Base-by-base conservation (phyloP, 2,888 invertebrate species). In the Hetaerina titia region DNA sequence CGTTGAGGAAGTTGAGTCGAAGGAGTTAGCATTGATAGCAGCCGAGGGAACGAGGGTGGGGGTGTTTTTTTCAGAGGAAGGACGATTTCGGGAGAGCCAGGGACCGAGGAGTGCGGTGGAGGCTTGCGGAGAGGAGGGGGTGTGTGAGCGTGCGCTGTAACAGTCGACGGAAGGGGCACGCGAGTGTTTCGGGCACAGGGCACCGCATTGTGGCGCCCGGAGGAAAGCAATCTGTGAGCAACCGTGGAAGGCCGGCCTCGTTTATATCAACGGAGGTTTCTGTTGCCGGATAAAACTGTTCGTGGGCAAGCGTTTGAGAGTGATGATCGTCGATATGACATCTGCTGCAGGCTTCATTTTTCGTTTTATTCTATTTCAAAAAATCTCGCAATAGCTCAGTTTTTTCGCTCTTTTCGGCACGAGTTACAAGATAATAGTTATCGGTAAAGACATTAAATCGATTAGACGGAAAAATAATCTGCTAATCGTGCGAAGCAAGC, bases 131-230 rank as follows among this genome's bases (percentile, higher is more conserved):
- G 69, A 17, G 31, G 13, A 45, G 64, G 45, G 64, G 90, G 31
- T 15, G 25, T 31, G 19, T 1, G 64, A 22, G 31, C 45, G 19
- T 22, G 57, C 15, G 88, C 17, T 88, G 45, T 19, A 88, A 15
- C 6, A 45, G 88, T 13, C 45, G 58, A 64, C 56, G 88, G 45
- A 17, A 11, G 45, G 90, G 31, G 19, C 45, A 11, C 90, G 45
- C 90, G 45, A 90, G 90, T 63, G 90, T 90, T 63, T 90, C 60
- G 60, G 64, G 90, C 90, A 90, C 64, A 90, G 90, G 64, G 90
- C 63, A 56, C 15, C 45, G 90, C 90, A 90, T 90, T 90, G 90
- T 90, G 64, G 64, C 90, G 31, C 90, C 64, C 60, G 1, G 45
- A 90, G 89, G 64, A 45, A 64, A 69, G 90, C 63, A 64, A 90